Evolutionary conservation across 2,797 vertebrate genomes (phyloP), one percentile per base, ranked within the genome.

Genomic region (Coranthus polyacanthus): DNA sequence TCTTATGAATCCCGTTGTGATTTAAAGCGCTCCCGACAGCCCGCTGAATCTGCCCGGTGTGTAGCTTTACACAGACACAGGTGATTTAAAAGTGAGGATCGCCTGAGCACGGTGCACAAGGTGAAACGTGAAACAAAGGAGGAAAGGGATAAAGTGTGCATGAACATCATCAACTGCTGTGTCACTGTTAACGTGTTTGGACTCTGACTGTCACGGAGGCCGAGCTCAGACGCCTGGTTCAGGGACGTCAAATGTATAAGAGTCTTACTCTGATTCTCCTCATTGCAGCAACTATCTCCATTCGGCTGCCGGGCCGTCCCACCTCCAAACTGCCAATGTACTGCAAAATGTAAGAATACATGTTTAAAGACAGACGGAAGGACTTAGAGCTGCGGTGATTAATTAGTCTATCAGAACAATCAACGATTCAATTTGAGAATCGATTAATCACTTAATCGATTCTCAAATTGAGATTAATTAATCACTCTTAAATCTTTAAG

Each of bases 281-380:
- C 98, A 99, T 99, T 11, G 98, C 97, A 0, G 96, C 97, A 58
- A 99, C 96, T 1, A 99, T 99, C 92, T 99, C 98, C 92, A 98
- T 96, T 12, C 98, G 92, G 92, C 96, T 99, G 86, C 96, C 96
- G 0, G 98, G 98, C 37, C 97, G 94, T 0, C 96, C 96, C 55
- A 99, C 97, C 81, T 99, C 98, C 93, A 98, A 84, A 81, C 97
- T 99, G 74, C 98, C 97, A 0, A 99, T 97, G 70, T 98, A 99
- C 97, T 99, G 87, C 2, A 81, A 72, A 67, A 58, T 38, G 50
- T 42, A 43, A 85, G 12, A 79, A n/a, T 15, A 22, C 5, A 17
- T 17, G 5, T 13, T 54, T 39, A 24, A 54, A 4, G n/a, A n/a
- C n/a, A n/a, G n/a, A 54, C 22, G n/a, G 67, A 36, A 43, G 44